A percentile compares a stretch with the other conserved stretches of the same genome.
Evolutionary conservation across 2,113 vertebrate species (phyloP).

Genomic region (Eleginops maclovinus): DNA sequence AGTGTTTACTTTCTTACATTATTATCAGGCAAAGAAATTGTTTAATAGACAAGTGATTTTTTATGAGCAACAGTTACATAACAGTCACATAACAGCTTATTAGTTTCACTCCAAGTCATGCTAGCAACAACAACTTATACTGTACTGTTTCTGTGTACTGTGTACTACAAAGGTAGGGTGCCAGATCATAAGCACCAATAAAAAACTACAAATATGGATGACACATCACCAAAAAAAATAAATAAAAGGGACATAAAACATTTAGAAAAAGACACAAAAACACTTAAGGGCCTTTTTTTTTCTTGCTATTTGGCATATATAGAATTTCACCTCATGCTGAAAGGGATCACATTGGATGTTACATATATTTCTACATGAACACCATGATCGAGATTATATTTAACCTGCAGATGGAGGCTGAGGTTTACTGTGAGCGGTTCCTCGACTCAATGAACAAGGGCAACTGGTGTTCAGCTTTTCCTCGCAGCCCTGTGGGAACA

Average conservation of each 20-base stretch:
- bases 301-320: neutral
- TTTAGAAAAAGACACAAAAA: neutral
- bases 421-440: slow-evolving; percentile 9
- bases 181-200: too few species aligned
- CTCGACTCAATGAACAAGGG: slow-evolving; percentile 38
- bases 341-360: neutral
- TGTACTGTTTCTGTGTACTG: neutral
- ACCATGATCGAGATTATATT: neutral
- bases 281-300: too few species aligned
- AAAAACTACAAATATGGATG: too few species aligned
- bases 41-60: slow-evolving; percentile 17
- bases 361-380: neutral
- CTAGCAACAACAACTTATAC: neutral
- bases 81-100: slow-evolving; percentile 11
- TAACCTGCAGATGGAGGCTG: slow-evolving; percentile 10
- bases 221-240: neutral
- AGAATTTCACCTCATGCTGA: neutral
- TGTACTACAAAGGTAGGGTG: too few species aligned
- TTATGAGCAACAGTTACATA: neutral
- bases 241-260: neutral
- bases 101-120: slow-evolving; percentile 1
- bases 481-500: slow-evolving; percentile 32
- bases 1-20: slow-evolving; percentile 5
- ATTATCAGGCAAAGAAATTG: slow-evolving; percentile 3
- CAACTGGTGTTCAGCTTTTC: slow-evolving; percentile 52